phyloP scores from a whole-genome alignment of 2,888 invertebrate species.

The Tetanocera ferruginea region DNA sequence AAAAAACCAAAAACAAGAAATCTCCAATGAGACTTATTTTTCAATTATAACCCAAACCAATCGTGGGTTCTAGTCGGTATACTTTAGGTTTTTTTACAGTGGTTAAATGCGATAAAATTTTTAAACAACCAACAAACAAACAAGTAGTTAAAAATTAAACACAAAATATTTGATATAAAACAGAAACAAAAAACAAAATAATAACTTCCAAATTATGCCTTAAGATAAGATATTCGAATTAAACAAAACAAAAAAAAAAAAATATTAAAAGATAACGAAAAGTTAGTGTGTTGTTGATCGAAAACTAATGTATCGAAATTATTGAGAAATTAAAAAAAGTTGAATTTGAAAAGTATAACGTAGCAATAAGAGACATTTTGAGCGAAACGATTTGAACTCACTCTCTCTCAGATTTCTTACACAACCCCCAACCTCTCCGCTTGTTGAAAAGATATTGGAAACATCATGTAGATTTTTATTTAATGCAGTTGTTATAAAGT shows the following conservation, averaged over 20 bases:
- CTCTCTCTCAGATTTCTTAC: slow-evolving; percentile 18
- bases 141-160: not conserved
- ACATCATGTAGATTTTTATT: too few relatives aligned
- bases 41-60: not conserved
- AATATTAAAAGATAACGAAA: too few relatives aligned
- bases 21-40: slow-evolving; percentile 3
- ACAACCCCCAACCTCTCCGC: too few relatives aligned
- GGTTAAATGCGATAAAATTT: not conserved
- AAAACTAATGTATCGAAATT: slow-evolving; percentile 3
- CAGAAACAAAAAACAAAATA: not conserved
- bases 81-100: slow-evolving; percentile 15
- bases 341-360: not conserved
- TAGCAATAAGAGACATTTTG: not conserved
- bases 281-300: slow-evolving; percentile 26
- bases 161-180: slow-evolving; percentile 5
- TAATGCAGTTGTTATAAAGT: too few relatives aligned
- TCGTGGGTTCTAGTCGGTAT: slow-evolving; percentile 11
- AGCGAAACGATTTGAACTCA: not conserved
- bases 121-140: not conserved
- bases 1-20: not conserved
- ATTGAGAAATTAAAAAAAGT: not conserved
- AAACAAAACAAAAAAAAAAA: not conserved
- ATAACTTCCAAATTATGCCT: slow-evolving; percentile 38
- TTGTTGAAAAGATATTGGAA: too few relatives aligned
- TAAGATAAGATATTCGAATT: slow-evolving; percentile 28